Percentiles rank a stretch among this genome's conserved stretches.
Conservation (phyloP, 2,797 vertebrate genomes). For the Thamnophis elegans region DNA sequence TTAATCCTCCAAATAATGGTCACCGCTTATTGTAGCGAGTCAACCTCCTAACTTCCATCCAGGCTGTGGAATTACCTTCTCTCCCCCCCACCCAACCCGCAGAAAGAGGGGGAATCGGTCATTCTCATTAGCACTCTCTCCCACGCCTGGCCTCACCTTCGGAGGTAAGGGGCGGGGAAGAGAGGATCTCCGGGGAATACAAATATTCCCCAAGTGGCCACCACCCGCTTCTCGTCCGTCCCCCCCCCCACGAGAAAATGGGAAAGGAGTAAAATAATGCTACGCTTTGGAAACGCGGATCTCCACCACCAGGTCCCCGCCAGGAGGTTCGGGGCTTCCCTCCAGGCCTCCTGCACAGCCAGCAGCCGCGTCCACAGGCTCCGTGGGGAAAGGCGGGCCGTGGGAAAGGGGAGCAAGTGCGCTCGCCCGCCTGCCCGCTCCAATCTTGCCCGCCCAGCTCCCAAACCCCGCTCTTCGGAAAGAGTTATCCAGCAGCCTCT, state of each 20-base stretch:
- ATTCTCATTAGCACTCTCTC: background rate
- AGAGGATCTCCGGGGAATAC: background rate
- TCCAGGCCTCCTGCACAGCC: too few species aligned
- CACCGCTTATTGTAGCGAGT: background rate
- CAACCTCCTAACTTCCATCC: background rate
- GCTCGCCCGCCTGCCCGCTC: too few species aligned
- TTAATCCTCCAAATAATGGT: background rate
- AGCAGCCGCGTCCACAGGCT: too few species aligned
- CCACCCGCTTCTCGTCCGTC: background rate
- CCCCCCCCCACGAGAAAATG: background rate
- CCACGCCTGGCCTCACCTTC: background rate
- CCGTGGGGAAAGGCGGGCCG: background rate
- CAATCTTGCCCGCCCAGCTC: background rate
- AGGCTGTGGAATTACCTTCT: background rate
- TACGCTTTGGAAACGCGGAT: too few species aligned
- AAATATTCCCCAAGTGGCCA: background rate
- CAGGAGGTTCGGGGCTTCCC: too few species aligned
- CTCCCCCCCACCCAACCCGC: background rate
- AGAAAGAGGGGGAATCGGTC: background rate
- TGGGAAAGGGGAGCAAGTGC: background rate
- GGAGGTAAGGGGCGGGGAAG: background rate
- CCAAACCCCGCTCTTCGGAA: constrained; percentile 2
- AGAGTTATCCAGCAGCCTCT: constrained; percentile 22
- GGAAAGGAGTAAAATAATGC: background rate
- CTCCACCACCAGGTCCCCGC: too few species aligned